Evolutionary conservation across 2,113 vertebrate species (phyloP).

Genomic region (Cisticola juncidis): DNA sequence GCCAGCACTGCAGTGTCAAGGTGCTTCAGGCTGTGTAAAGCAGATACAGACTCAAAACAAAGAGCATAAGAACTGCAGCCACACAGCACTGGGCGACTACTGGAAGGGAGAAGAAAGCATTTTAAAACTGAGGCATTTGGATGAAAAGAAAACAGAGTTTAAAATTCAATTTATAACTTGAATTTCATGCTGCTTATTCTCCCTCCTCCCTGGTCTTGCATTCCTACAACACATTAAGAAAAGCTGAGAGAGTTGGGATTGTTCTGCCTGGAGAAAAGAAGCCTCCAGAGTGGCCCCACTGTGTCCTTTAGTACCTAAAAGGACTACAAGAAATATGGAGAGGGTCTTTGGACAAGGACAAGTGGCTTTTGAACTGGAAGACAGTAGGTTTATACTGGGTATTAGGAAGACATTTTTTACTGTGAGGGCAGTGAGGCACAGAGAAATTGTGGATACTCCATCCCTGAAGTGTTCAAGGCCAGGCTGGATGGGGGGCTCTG

Average conservation of each 20-base stretch:
- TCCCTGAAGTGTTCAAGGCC: not conserved
- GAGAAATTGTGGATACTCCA: not conserved
- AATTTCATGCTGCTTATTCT: not conserved
- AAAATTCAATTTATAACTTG: not conserved
- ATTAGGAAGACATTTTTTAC: not conserved
- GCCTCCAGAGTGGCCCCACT: not conserved
- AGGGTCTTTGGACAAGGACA: not conserved
- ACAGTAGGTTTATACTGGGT: not conserved
- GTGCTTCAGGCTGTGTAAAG: not conserved
- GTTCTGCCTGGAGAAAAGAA: not conserved
- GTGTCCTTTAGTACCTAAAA: not conserved
- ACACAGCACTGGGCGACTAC: fast-evolving
- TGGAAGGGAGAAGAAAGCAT: not conserved
- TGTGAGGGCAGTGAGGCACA: not conserved
- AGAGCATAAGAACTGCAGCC: not conserved
- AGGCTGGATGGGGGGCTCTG: not conserved
- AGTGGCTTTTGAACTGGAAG: not conserved
- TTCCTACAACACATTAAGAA: not conserved
- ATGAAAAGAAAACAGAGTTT: not conserved
- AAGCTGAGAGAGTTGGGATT: not conserved
- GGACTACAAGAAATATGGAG: not conserved
- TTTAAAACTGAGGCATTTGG: not conserved
- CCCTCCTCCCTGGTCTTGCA: not conserved
- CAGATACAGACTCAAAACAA: fast-evolving
- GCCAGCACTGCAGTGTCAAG: not conserved